Evolutionary conservation across 1,140 invertebrate species (phyloP).

Genomic region (Drosophila nasuta): DNA sequence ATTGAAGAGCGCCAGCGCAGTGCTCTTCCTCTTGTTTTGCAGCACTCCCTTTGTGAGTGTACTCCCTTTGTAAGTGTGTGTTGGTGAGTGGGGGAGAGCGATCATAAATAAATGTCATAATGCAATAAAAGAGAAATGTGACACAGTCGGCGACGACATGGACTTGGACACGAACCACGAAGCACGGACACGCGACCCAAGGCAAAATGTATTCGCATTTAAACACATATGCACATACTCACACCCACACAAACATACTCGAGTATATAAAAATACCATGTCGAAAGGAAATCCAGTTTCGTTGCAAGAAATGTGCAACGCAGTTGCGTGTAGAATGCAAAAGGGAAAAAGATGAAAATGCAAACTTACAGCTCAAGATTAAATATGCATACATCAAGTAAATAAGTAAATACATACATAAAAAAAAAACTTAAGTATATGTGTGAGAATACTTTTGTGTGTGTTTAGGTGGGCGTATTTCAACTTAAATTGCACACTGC

Average conservation of each 20-base stretch:
- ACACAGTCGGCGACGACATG: slow-evolving; percentile 48
- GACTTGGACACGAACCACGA: slow-evolving; percentile 47
- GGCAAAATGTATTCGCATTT: slow-evolving; percentile 21
- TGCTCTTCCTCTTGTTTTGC: slow-evolving; percentile 12
- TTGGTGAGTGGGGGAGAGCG: slow-evolving; percentile 39
- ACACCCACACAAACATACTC: slow-evolving; percentile 11
- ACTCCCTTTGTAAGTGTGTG: slow-evolving; percentile 6
- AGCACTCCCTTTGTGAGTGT: slow-evolving; percentile 11
- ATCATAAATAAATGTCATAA: slow-evolving; percentile 80
- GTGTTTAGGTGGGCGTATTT: slow-evolving; percentile 15
- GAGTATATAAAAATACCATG: slow-evolving; percentile 13
- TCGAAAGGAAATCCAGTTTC: slow-evolving; percentile 48
- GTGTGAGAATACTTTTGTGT: slow-evolving; percentile 5
- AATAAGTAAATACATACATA: not conserved
- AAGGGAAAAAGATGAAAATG: slow-evolving; percentile 34
- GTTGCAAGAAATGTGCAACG: slow-evolving; percentile 34
- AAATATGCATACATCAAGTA: slow-evolving; percentile 8
- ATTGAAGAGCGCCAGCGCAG: slow-evolving; percentile 11
- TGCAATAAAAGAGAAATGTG: slow-evolving; percentile 75
- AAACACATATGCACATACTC: slow-evolving; percentile 8
- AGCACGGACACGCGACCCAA: slow-evolving; percentile 16
- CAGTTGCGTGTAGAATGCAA: slow-evolving; percentile 61
- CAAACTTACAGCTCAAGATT: slow-evolving; percentile 31
- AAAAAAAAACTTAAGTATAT: not conserved
- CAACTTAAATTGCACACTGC: not conserved